Conservation (phyloP, 2,888 invertebrate genomes). For the Caenorhabditis wallacei region DNA sequence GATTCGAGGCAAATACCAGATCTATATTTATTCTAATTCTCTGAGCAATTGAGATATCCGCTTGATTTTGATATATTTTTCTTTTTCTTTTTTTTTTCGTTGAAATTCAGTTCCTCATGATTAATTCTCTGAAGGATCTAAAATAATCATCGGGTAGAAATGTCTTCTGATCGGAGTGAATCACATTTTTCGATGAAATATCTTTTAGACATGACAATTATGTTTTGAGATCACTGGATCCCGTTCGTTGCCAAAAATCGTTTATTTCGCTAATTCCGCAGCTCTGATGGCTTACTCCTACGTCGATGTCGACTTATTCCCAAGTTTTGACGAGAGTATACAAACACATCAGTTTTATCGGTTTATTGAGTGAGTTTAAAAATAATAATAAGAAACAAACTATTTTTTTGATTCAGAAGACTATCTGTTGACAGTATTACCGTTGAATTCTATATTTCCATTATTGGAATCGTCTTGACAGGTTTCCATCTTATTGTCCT, state of each 20-base stretch:
- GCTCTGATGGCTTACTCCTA: background rate
- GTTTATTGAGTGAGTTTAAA: background rate
- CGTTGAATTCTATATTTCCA: constrained; percentile 2
- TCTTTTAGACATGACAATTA: background rate
- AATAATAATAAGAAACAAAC: no score
- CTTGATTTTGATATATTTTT: background rate
- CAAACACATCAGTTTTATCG: background rate
- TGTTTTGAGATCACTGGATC: background rate
- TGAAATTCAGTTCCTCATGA: no score
- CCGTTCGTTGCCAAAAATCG: no score
- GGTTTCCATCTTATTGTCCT: constrained; percentile 1
- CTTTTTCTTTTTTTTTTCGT: no score
- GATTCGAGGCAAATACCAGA: background rate
- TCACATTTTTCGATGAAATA: no score
- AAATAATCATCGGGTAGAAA: no score
- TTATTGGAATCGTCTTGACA: background rate
- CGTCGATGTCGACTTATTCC: background rate
- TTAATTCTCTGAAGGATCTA: no score
- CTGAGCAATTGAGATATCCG: no score
- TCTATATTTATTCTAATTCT: background rate
- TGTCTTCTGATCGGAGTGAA: no score
- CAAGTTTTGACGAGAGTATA: background rate
- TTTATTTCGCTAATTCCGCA: background rate
- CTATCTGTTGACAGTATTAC: background rate
- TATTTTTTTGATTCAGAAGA: background rate